A percentile compares a stretch with the other conserved stretches of the same genome.
Conservation (phyloP, 1,140 invertebrate genomes). For the Nebria ingens region DNA sequence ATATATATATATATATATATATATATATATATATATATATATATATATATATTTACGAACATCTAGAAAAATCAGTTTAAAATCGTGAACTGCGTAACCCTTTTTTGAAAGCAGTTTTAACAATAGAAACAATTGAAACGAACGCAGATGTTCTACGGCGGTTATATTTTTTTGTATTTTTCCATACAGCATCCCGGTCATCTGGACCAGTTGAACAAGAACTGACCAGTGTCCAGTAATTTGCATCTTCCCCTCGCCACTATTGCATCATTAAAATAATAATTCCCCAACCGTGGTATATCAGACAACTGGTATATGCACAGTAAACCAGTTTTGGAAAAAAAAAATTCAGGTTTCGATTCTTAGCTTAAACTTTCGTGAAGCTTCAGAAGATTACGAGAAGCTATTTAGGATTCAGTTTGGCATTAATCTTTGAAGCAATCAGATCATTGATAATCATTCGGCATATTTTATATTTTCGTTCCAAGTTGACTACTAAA, state of each 20-base stretch:
- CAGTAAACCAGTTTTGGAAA: background rate
- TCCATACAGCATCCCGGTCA: slow-evolving; percentile 4
- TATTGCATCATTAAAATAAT: background rate
- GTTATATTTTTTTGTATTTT: background rate
- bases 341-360: background rate
- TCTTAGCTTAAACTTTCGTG: no score
- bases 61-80: background rate
- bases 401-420: background rate
- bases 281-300: background rate
- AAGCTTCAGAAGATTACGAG: no score
- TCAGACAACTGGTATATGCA: background rate
- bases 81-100: no score
- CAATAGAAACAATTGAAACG: no score
- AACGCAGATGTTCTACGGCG: background rate
- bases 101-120: no score
- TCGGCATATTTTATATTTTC: background rate
- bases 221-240: background rate
- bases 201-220: slow-evolving; percentile 1
- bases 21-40: no score
- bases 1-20: no score
- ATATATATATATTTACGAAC: no score
- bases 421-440: background rate
- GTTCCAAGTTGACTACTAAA: background rate
- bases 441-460: background rate
- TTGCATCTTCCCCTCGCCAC: background rate